Conservation (phyloP, 1,140 invertebrate species). For the Halyomorpha halys region DNA sequence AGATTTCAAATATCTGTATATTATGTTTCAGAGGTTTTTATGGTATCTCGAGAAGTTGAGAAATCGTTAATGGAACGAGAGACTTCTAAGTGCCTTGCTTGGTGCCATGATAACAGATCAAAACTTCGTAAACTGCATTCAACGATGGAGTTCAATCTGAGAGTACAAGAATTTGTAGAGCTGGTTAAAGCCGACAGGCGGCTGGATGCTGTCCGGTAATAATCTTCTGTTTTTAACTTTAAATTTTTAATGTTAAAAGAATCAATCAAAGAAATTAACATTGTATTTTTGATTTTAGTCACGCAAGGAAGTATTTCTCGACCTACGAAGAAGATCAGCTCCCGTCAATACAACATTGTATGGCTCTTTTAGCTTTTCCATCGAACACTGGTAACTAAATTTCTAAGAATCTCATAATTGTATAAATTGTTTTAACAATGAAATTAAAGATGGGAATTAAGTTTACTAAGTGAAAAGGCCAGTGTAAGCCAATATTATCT, state of each 20-base stretch:
- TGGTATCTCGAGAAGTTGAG: conserved; percentile 81
- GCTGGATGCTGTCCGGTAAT: conserved; percentile 73
- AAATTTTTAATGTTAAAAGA: background rate
- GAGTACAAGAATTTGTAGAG: conserved; percentile 93
- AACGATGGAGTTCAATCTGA: conserved; percentile 82
- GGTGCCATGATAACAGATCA: conserved; percentile 96
- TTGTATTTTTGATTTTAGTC: conserved; percentile 42
- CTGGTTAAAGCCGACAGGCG: conserved; percentile 74
- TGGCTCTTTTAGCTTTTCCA: conserved; percentile 89
- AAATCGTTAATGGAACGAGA: conserved; percentile 65
- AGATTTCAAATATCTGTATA: no score
- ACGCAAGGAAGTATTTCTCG: conserved; percentile 87
- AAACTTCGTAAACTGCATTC: conserved; percentile 88
- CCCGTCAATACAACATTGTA: conserved; percentile 79
- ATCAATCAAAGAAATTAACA: background rate
- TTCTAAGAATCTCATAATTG: no score
- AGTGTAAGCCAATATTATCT: no score
- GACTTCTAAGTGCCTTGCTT: conserved; percentile 80
- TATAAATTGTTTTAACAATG: no score
- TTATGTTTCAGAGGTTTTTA: conserved; percentile 63
- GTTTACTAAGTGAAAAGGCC: no score
- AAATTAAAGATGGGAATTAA: no score
- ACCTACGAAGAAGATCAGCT: conserved; percentile 77
- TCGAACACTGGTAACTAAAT: conserved; percentile 52
- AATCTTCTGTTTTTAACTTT: background rate